phyloP scores from a whole-genome alignment of 2,797 vertebrate genomes.

The Salmo trutta region DNA sequence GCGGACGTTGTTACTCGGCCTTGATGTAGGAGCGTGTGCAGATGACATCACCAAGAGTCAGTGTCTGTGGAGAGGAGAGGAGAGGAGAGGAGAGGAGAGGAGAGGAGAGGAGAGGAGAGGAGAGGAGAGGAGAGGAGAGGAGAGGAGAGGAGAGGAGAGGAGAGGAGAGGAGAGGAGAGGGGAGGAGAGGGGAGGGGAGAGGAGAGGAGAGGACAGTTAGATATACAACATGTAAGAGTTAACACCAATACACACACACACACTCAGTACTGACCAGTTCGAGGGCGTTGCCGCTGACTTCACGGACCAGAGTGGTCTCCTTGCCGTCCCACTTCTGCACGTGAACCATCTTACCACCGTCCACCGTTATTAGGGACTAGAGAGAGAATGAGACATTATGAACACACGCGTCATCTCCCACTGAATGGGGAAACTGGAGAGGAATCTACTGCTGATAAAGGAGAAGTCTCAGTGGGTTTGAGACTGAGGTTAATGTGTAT shows the following conservation, averaged over 20 bases:
- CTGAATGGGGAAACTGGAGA: background rate
- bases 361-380: constrained; percentile 82
- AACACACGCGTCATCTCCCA: background rate
- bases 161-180: no score
- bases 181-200: no score
- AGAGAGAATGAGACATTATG: background rate
- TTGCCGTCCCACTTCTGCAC: constrained; percentile 91
- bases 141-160: no score
- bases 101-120: background rate
- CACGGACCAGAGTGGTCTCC: constrained; percentile 86
- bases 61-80: constrained; percentile 76
- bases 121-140: no score
- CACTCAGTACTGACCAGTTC: constrained; percentile 81
- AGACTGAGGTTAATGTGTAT: background rate
- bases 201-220: constrained; percentile 12
- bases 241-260: background rate
- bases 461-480: background rate
- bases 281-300: constrained; percentile 79
- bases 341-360: constrained; percentile 85
- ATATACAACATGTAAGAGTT: no score
- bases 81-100: background rate
- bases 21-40: constrained; percentile 83
- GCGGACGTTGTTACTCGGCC: constrained; percentile 63
- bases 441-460: background rate
- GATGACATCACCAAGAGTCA: constrained; percentile 79